Evolutionary conservation across 2,113 vertebrate genomes (phyloP), one percentile per base, ranked within the genome.

Genomic region (Nycticebus coucang): DNA sequence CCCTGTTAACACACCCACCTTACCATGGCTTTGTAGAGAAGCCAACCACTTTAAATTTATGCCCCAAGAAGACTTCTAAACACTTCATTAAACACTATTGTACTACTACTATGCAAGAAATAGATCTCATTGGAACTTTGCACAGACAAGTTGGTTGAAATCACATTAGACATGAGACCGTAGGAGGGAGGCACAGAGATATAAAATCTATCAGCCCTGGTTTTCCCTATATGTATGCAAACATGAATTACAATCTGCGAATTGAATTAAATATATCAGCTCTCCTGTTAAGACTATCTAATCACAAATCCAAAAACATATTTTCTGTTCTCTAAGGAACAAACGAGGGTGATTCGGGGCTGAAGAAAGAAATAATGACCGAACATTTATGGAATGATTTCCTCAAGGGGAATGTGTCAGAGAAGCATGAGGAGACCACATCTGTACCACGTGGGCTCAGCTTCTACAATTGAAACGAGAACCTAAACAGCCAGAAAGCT

Each of bases 211-310:
- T 77, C 83, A 69, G 75, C 60, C 86, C 60, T 75, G 37, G 89
- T 96, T 96, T 96, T 97, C 71, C 96, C 91, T 90, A 45, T 2
- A 82, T 80, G 37, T 37, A 9, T 64, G 0, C 50, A n/a, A 35
- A 53, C 68, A 75, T 97, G 86, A 96, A 96, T 97, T 97, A 96
- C 95, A 98, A 98, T 97, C 71, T 41, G 10, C 66, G 62, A 71
- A 37, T 74, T 60, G 1, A 86, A 97, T 80, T 94, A 53, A 95
- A 97, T 94, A 53, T 94, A 80, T 91, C 33, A 83, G 59, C 13
- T 72, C 21, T 78, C 95, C 57, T 41, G 21, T 95, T 90, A 95
- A 84, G 91, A 84, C 75, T 94, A 95, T 93, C 84, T 89, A 91
- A 68, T 96, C 62, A 86, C 55, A 94, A 37, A 35, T 50, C 41